Evolutionary conservation across 2,113 vertebrate genomes (phyloP), one percentile per base, ranked within the genome.

Genomic region (Orcinus orca): DNA sequence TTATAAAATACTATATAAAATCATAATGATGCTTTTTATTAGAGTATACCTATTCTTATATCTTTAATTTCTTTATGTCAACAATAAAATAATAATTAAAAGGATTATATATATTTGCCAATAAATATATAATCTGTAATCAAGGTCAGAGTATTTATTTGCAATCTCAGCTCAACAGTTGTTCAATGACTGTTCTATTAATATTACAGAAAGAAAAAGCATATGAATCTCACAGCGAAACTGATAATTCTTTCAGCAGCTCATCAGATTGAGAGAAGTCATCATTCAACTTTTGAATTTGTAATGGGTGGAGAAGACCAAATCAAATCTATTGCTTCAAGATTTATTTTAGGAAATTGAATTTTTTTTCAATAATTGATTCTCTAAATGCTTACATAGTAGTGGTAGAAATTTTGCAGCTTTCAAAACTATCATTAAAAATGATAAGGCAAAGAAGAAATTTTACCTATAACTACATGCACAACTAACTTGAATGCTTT

Each of bases 221-320:
- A 15, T 50, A 58, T 2, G 65, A 65, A 74, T 80, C 23, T 8
- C 4, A 33, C 21, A 92, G 41, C 5, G 44, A 84, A 70, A 70
- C 31, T 26, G 4, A 67, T 1, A 74, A 76, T 38, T 88, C 41
- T 76, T 25, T 85, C 25, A 50, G 74, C 62, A 88, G 38, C 70
- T 90, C 44, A 60, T 63, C 31, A 73, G 25, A 67, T 12, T 90
- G 55, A 87, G 13, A 74, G 6, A 68, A 62, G 25, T 80, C 2
- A 93, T 88, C 36, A 81, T 68, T 68, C 47, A 94, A 84, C 3
- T 71, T 93, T 73, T 83, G 20, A 89, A 92, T 93, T 68, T 85
- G 6, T 82, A 80, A 74, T 89, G n/a, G 11, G 5, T 3, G 9
- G 10, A 62, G 47, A 25, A 41, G 15, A 76, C 1, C 5, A 93